Evolutionary conservation across 2,797 vertebrate species (phyloP).

Genomic region (Bradypodion ventrale): DNA sequence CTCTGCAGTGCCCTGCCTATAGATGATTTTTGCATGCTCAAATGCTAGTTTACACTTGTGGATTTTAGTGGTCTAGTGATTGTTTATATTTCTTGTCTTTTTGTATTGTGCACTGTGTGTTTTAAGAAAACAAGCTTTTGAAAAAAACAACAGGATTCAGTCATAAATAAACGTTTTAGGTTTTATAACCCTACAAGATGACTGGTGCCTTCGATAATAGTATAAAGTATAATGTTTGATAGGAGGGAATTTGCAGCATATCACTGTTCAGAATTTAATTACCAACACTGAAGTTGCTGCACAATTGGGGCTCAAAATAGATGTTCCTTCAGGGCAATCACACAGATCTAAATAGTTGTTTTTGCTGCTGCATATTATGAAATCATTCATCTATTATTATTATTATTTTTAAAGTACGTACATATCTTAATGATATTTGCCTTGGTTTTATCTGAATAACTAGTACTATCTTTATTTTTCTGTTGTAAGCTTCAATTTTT

Average conservation of each 20-base stretch:
- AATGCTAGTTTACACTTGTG: too few relatives aligned
- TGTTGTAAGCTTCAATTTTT: neutral
- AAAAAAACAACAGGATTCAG: too few relatives aligned
- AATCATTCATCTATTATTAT: neutral
- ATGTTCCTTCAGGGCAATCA: neutral
- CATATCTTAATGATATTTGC: neutral
- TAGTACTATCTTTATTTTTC: neutral
- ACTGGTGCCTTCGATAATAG: neutral
- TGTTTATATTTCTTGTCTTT: neutral
- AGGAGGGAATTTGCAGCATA: neutral
- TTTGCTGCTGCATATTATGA: neutral
- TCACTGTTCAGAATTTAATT: neutral
- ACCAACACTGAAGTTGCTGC: neutral
- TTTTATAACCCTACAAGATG: too few relatives aligned
- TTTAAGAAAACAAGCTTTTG: neutral
- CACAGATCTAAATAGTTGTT: neutral
- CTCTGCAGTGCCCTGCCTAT: too few relatives aligned
- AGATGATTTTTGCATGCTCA: too few relatives aligned
- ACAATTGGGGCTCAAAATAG: neutral
- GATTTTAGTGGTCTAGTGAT: neutral
- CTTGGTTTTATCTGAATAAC: neutral
- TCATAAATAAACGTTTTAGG: too few relatives aligned
- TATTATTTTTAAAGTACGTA: neutral
- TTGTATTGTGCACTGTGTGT: neutral
- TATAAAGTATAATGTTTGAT: neutral